A percentile compares a stretch with the other conserved stretches of the same genome.
Evolutionary conservation across 2,113 vertebrate species (phyloP).

Genomic region (Nothoprocta perdicaria): DNA sequence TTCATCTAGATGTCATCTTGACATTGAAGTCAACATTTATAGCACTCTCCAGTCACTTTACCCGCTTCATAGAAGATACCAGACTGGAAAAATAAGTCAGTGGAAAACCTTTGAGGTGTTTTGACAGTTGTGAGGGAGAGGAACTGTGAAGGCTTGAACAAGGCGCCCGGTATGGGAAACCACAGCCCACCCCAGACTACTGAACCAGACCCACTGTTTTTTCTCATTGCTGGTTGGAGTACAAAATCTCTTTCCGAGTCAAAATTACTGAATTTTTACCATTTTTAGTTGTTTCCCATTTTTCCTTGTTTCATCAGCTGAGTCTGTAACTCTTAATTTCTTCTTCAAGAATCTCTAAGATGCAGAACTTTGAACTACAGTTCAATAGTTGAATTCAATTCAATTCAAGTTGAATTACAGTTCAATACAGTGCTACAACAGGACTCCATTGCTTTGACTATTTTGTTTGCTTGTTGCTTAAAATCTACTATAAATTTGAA

Average conservation of each 20-base stretch:
- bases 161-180: neutral
- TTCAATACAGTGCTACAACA: neutral
- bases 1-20: too few species aligned
- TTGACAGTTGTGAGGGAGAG: neutral
- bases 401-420: too few species aligned
- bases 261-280: neutral
- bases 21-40: neutral
- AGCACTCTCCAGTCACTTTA: neutral
- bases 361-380: neutral
- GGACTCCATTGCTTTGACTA: neutral
- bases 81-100: neutral
- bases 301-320: neutral
- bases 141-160: neutral
- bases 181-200: neutral
- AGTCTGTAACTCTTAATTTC: neutral
- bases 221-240: neutral
- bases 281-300: too few species aligned
- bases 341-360: neutral
- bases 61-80: neutral
- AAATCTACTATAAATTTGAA: conserved; percentile 29
- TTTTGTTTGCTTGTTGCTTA: neutral
- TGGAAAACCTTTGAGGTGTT: neutral
- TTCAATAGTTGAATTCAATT: too few species aligned
- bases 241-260: neutral
- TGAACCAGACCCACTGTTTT: neutral